phyloP scores from a whole-genome alignment of 2,797 vertebrate genomes.

The Oryzias sinensis region DNA sequence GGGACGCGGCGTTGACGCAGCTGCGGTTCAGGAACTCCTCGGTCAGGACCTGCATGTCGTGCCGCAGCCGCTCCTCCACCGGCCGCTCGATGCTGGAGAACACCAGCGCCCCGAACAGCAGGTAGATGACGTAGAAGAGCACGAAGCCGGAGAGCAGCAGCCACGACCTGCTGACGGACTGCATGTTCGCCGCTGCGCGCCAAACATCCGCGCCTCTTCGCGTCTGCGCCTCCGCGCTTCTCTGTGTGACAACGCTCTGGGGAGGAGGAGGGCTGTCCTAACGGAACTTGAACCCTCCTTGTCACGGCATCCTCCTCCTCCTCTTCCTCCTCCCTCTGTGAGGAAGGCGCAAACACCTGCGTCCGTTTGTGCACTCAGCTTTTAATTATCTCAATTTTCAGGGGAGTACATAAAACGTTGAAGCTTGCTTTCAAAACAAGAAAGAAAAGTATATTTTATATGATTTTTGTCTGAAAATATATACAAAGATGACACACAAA shows the following conservation, averaged over 20 bases:
- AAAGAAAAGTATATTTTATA: no score
- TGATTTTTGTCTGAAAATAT: no score
- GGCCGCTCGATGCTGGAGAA: constrained; percentile 87
- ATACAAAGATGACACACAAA: no score
- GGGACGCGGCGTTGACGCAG: constrained; percentile 76
- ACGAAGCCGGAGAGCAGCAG: constrained; percentile 76
- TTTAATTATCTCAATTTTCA: no score
- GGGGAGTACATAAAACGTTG: no score
- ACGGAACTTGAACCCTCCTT: constrained; percentile 61
- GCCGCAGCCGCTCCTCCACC: constrained; percentile 77
- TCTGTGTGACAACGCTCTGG: constrained; percentile 10
- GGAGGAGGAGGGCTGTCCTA: constrained; percentile 31
- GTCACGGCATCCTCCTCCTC: constrained; percentile 40
- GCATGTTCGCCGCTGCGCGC: constrained; percentile 51
- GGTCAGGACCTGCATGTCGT: constrained; percentile 76
- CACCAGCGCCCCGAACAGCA: constrained; percentile 84
- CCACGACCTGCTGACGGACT: constrained; percentile 66
- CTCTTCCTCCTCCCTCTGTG: constrained; percentile 59
- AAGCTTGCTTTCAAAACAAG: no score
- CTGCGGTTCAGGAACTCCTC: constrained; percentile 78
- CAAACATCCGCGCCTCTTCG: background rate
- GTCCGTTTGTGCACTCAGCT: no score
- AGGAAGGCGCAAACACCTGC: constrained; percentile 16
- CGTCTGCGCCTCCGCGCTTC: background rate
- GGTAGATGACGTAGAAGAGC: constrained; percentile 79